Conservation (phyloP, 2,888 invertebrate genomes). For the Dynastes hyllus region DNA sequence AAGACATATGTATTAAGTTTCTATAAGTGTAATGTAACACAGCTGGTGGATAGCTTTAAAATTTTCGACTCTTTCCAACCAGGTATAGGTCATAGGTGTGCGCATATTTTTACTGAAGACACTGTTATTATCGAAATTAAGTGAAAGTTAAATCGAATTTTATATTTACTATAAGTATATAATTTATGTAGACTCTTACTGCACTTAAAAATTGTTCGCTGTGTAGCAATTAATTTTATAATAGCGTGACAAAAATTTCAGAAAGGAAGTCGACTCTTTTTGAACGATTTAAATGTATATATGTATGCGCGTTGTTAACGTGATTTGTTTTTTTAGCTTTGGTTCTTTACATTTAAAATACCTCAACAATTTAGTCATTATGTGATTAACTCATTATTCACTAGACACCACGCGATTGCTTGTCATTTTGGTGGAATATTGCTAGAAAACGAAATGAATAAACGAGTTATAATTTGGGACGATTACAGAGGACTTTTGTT, state of each 20-base stretch:
- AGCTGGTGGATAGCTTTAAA: not conserved
- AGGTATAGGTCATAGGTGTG: not conserved
- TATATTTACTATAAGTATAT: too few relatives aligned
- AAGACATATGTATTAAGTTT: constrained; percentile 10
- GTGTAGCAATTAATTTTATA: not conserved
- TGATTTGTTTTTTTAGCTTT: too few relatives aligned
- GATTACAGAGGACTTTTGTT: too few relatives aligned
- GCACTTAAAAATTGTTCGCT: not conserved
- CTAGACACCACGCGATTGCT: too few relatives aligned
- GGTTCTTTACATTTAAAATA: too few relatives aligned
- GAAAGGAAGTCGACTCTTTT: not conserved
- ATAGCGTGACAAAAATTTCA: not conserved
- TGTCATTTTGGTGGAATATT: too few relatives aligned
- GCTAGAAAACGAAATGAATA: too few relatives aligned
- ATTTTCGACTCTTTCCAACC: not conserved
- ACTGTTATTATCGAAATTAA: constrained; percentile 3
- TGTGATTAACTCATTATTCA: too few relatives aligned
- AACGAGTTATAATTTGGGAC: too few relatives aligned
- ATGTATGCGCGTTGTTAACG: too few relatives aligned
- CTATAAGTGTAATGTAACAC: not conserved
- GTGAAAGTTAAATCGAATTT: constrained; percentile 5
- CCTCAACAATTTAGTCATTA: too few relatives aligned
- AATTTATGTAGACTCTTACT: not conserved
- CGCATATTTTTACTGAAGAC: not conserved
- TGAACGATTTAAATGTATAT: not conserved